A percentile compares a stretch with the other conserved stretches of the same genome.
phyloP scores from a whole-genome alignment of 2,797 vertebrate genomes.

The Diglossa cyanea region DNA sequence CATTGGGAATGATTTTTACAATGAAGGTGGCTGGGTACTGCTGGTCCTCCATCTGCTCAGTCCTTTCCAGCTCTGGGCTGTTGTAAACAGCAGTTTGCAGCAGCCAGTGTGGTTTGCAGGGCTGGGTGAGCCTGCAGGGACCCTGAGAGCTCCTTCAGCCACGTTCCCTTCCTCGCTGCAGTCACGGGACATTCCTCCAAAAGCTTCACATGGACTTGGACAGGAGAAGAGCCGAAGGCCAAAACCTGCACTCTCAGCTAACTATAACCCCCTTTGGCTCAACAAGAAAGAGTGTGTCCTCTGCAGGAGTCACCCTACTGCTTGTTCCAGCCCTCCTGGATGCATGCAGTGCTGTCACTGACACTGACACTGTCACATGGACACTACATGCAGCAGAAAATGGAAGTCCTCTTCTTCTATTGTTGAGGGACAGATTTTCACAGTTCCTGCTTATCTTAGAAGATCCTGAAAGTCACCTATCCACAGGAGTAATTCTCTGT shows the following conservation, averaged over 20 bases:
- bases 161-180: background rate
- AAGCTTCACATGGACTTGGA: background rate
- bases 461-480: background rate
- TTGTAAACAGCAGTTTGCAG: background rate
- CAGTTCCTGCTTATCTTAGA: background rate
- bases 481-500: background rate
- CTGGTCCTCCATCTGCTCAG: background rate
- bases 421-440: background rate
- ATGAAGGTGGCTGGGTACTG: background rate
- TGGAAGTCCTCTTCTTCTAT: background rate
- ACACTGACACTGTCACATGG: background rate
- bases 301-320: background rate
- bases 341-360: accelerated
- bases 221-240: background rate
- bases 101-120: background rate
- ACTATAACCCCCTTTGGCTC: background rate
- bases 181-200: background rate
- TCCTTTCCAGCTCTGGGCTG: background rate
- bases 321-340: background rate
- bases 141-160: background rate
- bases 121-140: background rate
- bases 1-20: background rate
- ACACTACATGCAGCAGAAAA: background rate
- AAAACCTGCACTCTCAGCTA: background rate
- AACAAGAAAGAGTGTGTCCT: background rate